Conservation (phyloP, 1,140 invertebrate species). For the Drosophila paulistorum region DNA sequence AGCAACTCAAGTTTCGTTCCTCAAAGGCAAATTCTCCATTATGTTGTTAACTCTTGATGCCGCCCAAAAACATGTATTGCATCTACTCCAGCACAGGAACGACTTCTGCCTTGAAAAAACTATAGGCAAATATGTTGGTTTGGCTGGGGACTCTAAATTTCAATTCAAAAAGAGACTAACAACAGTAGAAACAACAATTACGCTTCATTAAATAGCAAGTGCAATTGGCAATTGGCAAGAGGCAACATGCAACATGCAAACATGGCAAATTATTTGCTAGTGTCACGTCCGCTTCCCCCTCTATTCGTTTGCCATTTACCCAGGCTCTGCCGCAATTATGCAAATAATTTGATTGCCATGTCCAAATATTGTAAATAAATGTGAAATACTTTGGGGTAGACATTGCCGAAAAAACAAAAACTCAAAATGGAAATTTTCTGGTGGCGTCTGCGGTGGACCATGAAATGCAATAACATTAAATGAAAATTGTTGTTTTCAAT, state of each 20-base stretch:
- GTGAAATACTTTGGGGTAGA: constrained; percentile 32
- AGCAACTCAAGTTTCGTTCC: too few relatives aligned
- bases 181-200: constrained; percentile 55
- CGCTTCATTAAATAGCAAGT: constrained; percentile 77
- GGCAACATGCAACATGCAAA: constrained; percentile 39
- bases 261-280: constrained; percentile 41
- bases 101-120: neutral
- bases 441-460: constrained; percentile 47
- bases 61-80: too few relatives aligned
- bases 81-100: too few relatives aligned
- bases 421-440: constrained; percentile 24
- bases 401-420: constrained; percentile 40
- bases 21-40: too few relatives aligned
- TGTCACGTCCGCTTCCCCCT: constrained; percentile 33
- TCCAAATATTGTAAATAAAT: constrained; percentile 70
- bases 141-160: constrained; percentile 56
- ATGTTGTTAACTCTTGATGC: too few relatives aligned
- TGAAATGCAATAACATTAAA: constrained; percentile 76
- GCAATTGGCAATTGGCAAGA: constrained; percentile 61
- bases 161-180: constrained; percentile 36
- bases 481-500: constrained; percentile 68
- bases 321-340: constrained; percentile 59
- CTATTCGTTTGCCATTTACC: constrained; percentile 11
- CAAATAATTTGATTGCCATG: constrained; percentile 67
- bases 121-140: neutral